Evolutionary conservation across 1,140 invertebrate genomes (phyloP), one percentile per base, ranked within the genome.

Genomic region (Cotesia typhae): DNA sequence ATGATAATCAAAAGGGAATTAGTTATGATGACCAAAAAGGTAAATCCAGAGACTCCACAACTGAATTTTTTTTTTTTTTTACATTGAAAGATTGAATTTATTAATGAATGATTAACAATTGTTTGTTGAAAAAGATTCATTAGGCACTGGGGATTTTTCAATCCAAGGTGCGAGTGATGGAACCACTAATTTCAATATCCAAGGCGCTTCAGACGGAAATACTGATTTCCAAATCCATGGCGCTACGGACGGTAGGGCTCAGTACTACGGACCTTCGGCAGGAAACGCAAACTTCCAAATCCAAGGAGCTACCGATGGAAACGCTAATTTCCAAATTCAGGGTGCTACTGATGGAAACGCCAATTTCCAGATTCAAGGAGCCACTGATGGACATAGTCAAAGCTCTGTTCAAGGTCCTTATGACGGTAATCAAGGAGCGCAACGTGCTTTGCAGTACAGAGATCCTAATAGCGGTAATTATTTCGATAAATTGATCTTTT

Each of bases 21-120:
- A 77, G 86, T 70, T 87, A 82, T 71, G 82, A 81, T 14, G 81
- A 85, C 53, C 81, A 85, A 65, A 82, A 75, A 72, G 84, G 85
- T 86, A 81, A 81, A 70, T 69, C 28, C 3, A 28, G 28, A 28
- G 28, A 28, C 28, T 28, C 28, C 28, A 2, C 28, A 28, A 28
- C 3, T 28, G 2, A 28, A 28, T 28, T 28, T 28, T 28, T 28
- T 28, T 28, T 28, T 28, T 28, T 28, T 7, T 41, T 7, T 41
- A 1, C 5, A 41, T 41, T 41, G 38, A 41, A 5, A 7, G 4
- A 5, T 41, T 47, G 41, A 6, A 9, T 47, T 47, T 47, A 28
- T 28, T 2, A 28, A 28, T 28, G 2, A 28, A 28, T 28, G 28
- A 28, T 28, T 28, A 28, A 28, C 28, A 28, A 28, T 47, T 47